Conservation (phyloP, 1,140 invertebrate genomes). For the Dufourea novaeangliae region DNA sequence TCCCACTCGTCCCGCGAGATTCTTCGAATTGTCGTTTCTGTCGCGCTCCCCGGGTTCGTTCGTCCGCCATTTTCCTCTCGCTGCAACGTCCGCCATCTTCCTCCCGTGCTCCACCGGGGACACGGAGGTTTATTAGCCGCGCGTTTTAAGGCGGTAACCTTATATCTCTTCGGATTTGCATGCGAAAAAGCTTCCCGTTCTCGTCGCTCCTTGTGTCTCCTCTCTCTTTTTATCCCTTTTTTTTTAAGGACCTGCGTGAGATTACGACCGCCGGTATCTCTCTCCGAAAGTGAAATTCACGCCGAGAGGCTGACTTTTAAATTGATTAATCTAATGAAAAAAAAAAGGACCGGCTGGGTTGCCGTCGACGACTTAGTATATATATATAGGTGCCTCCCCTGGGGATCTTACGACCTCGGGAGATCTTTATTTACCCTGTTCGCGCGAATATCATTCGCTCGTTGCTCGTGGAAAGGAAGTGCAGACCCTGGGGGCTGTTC, state of each 20-base stretch:
- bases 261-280: conserved; percentile 3
- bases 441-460: no score
- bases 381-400: neutral
- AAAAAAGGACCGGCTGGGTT: no score
- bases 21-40: conserved; percentile 14
- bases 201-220: no score
- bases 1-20: neutral
- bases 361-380: no score
- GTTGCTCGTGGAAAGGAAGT: neutral
- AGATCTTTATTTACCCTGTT: neutral
- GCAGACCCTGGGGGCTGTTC: no score
- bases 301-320: neutral
- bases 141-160: conserved; percentile 22
- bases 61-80: no score
- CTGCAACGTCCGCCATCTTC: neutral
- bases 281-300: conserved; percentile 14
- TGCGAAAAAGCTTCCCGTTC: conserved; percentile 21
- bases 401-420: neutral
- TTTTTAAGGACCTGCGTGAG: neutral
- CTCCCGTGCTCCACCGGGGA: neutral
- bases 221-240: no score
- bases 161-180: conserved; percentile 22
- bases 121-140: conserved; percentile 19
- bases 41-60: neutral
- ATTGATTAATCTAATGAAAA: conserved; percentile 29